Conservation (phyloP, 2,888 invertebrate genomes). For the Sesamia inferens region DNA sequence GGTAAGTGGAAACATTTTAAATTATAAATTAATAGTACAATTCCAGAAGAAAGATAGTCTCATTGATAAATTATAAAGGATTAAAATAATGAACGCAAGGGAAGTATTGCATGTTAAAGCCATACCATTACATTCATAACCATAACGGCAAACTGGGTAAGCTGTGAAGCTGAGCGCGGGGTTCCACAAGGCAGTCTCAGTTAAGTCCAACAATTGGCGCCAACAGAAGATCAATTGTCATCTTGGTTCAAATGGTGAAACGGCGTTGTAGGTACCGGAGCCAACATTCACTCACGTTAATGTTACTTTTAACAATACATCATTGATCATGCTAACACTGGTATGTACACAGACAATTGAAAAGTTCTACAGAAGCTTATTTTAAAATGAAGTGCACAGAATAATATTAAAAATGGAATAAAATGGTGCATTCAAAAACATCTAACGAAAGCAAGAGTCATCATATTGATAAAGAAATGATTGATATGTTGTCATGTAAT, state of each 20-base stretch:
- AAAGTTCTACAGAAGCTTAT: constrained; percentile 37
- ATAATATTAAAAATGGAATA: constrained; percentile 15
- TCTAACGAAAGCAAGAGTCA: constrained; percentile 3
- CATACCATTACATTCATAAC: constrained; percentile 6
- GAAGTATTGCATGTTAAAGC: constrained; percentile 19
- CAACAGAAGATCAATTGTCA: background rate
- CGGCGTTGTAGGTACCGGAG: background rate
- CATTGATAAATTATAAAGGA: constrained; percentile 2
- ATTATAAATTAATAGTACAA: constrained; percentile 13
- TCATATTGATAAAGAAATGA: background rate
- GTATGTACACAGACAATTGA: constrained; percentile 29
- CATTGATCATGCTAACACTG: constrained; percentile 10
- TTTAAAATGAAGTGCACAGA: constrained; percentile 13
- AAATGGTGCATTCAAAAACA: constrained; percentile 32
- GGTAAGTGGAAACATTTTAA: constrained; percentile 18
- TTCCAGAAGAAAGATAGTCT: constrained; percentile 14
- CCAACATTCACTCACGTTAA: constrained; percentile 5
- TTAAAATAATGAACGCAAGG: background rate
- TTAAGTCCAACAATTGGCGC: background rate
- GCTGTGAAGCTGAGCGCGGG: constrained; percentile 20
- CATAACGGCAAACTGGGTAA: constrained; percentile 1
- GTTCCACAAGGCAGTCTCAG: constrained; percentile 32
- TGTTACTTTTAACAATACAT: constrained; percentile 2
- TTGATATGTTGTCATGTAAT: constrained; percentile 6
- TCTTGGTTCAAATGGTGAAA: constrained; percentile 4